phyloP scores from a whole-genome alignment of 2,888 invertebrate genomes.

The Acleris sparsana region DNA sequence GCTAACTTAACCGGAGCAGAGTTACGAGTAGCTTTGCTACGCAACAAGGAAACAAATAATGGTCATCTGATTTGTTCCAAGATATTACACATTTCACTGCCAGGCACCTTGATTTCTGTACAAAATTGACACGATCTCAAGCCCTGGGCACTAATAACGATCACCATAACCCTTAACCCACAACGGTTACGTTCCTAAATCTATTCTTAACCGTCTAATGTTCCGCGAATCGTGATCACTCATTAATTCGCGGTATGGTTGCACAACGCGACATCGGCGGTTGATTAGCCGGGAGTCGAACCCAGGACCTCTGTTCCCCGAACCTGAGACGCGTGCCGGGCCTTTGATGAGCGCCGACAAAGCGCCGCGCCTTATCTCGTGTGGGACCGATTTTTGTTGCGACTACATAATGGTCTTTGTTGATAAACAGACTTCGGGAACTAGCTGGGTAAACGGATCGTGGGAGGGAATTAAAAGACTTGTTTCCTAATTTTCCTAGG shows the following conservation, averaged over 20 bases:
- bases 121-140: too few species aligned
- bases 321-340: conserved; percentile 66
- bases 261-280: conserved; percentile 58
- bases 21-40: too few species aligned
- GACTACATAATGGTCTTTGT: conserved; percentile 42
- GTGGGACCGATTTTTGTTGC: conserved; percentile 73
- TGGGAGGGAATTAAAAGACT: background rate
- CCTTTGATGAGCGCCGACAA: conserved; percentile 75
- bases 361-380: conserved; percentile 76
- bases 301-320: conserved; percentile 71
- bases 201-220: conserved; percentile 12
- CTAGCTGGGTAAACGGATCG: conserved; percentile 17
- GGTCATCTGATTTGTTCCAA: too few species aligned
- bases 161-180: too few species aligned
- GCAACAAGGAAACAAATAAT: too few species aligned
- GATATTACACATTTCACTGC: too few species aligned
- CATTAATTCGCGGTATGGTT: conserved; percentile 56
- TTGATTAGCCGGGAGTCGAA: conserved; percentile 69
- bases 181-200: background rate
- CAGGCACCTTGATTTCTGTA: too few species aligned
- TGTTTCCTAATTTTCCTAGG: background rate
- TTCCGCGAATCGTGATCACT: conserved; percentile 8
- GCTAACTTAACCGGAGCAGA: too few species aligned
- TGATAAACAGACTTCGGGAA: conserved; percentile 30
- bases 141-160: too few species aligned